Conservation (phyloP, 2,888 invertebrate genomes). For the Halictus ligatus region DNA sequence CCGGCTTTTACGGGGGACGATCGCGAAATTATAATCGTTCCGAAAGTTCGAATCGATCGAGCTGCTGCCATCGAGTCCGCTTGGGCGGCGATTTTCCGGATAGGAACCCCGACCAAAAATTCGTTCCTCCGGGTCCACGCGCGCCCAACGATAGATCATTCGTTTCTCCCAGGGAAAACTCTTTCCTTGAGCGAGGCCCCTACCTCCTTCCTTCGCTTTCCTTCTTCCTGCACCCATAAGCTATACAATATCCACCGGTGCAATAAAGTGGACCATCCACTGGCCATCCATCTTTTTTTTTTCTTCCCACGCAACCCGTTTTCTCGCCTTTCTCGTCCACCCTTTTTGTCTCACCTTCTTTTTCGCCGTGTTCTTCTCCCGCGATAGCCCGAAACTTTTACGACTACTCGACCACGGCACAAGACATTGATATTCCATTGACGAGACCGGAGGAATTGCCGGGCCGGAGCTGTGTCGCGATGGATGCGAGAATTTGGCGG, state of each 20-base stretch:
- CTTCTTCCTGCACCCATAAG: slow-evolving; percentile 50
- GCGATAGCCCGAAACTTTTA: slow-evolving; percentile 65
- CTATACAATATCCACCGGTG: slow-evolving; percentile 67
- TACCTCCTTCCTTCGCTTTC: not conserved
- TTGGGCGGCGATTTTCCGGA: slow-evolving; percentile 24
- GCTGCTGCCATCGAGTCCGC: slow-evolving; percentile 12
- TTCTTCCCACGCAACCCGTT: slow-evolving; percentile 33
- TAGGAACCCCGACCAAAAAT: slow-evolving; percentile 47
- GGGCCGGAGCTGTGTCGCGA: no score
- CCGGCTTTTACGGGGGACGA: not conserved
- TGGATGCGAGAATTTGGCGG: not conserved
- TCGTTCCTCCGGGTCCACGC: slow-evolving; percentile 44
- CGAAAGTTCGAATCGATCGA: slow-evolving; percentile 38
- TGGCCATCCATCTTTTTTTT: slow-evolving; percentile 64
- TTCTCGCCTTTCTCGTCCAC: not conserved
- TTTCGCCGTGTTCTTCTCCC: slow-evolving; percentile 19
- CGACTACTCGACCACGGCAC: slow-evolving; percentile 53
- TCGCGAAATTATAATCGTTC: slow-evolving; percentile 45
- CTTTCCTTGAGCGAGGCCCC: slow-evolving; percentile 3
- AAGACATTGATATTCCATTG: slow-evolving; percentile 75
- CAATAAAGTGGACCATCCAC: slow-evolving; percentile 70
- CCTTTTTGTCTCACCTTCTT: not conserved
- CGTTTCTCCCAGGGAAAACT: slow-evolving; percentile 58
- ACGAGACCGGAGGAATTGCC: slow-evolving; percentile 67
- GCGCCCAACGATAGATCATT: slow-evolving; percentile 61